A percentile compares a stretch with the other conserved stretches of the same genome.
Conservation (phyloP, 2,113 vertebrate species). For the Agapornis roseicollis region DNA sequence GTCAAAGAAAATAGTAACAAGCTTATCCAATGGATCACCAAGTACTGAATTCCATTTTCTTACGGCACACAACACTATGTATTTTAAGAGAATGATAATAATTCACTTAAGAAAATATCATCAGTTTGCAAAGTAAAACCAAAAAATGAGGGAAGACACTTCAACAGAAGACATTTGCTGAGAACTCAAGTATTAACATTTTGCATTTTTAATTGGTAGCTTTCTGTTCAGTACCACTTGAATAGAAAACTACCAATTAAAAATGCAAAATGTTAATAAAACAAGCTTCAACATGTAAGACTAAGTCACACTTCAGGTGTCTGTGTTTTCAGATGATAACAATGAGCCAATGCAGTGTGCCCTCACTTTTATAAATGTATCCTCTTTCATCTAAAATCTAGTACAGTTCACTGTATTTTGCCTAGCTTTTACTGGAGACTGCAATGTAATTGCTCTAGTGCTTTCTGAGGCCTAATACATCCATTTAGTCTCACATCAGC, state of each 20-base stretch:
- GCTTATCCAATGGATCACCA: neutral
- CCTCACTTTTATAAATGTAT: neutral
- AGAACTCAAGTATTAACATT: neutral
- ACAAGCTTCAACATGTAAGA: neutral
- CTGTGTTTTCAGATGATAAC: neutral
- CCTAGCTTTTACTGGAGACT: neutral
- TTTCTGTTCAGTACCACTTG: too few relatives aligned
- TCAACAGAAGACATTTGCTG: neutral
- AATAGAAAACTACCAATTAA: neutral
- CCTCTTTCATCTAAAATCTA: neutral
- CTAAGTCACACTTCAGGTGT: neutral
- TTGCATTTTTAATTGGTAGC: too few relatives aligned
- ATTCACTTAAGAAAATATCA: neutral
- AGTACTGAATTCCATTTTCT: neutral
- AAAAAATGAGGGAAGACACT: neutral
- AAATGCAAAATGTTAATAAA: neutral
- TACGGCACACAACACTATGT: neutral
- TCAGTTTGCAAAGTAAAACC: neutral
- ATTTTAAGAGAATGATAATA: neutral
- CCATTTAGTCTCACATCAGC: neutral
- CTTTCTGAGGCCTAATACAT: neutral
- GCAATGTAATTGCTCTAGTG: neutral
- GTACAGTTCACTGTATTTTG: neutral
- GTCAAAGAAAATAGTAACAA: neutral
- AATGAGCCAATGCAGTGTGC: neutral